These are phyloP conservation scores for Sula dactylatra DNA, from an alignment of 2,113 vertebrate species.

Conservation along the genomic window DNA sequence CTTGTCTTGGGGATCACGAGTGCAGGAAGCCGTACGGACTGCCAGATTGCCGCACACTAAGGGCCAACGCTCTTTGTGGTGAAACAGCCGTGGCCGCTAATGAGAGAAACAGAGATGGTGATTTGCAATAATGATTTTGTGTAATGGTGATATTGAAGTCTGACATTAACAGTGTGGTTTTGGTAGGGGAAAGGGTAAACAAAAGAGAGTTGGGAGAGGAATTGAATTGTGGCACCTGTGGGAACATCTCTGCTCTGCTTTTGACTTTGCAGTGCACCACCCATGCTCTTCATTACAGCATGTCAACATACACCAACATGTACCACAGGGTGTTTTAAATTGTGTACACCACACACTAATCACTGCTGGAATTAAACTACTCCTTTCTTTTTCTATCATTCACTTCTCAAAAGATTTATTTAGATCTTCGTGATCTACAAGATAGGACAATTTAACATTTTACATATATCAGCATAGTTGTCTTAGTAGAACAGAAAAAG, in stretches of 20 bases:
- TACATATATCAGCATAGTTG: neutral
- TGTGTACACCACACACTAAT: neutral
- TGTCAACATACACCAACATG: neutral
- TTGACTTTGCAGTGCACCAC: neutral
- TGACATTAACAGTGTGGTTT: neutral
- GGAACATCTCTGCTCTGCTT: neutral
- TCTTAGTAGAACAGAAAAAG: neutral
- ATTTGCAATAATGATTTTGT: neutral
- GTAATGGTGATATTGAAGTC: neutral
- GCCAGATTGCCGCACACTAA: rapidly evolving
- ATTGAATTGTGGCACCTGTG: neutral
- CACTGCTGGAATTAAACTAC: neutral
- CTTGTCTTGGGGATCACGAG: rapidly evolving
- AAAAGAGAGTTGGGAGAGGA: neutral
- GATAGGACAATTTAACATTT: neutral
- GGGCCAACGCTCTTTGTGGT: rapidly evolving
- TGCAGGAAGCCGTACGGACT: neutral
- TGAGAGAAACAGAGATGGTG: neutral
- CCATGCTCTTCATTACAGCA: neutral
- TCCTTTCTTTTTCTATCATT: neutral
- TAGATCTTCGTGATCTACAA: neutral
- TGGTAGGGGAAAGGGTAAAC: neutral
- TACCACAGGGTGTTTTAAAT: neutral
- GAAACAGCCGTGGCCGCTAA: neutral
- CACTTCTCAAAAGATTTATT: neutral